phyloP scores from a whole-genome alignment of 2,797 vertebrate genomes.

The Ceryle rudis region DNA sequence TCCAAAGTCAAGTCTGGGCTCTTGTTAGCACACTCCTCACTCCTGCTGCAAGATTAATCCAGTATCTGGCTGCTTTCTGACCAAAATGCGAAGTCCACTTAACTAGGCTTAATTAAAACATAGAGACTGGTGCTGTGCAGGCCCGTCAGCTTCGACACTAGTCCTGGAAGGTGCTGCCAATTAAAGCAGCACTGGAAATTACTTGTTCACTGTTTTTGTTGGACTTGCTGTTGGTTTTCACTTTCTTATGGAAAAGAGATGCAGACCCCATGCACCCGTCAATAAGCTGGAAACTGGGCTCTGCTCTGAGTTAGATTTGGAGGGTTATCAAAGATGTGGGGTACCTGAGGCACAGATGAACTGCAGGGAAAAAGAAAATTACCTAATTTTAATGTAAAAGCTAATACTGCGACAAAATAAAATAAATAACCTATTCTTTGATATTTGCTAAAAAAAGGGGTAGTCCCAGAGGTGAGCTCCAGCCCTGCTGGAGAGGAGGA shows the following conservation, averaged over 20 bases:
- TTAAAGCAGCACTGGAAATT: neutral
- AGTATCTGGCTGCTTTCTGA: neutral
- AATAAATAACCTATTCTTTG: neutral
- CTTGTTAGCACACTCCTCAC: neutral
- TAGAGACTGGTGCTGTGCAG: neutral
- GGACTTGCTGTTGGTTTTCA: neutral
- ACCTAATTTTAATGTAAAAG: neutral
- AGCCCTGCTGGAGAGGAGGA: neutral
- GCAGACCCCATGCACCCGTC: accelerated
- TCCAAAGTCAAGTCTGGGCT: neutral
- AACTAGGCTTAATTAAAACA: neutral
- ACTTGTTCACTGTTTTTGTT: neutral
- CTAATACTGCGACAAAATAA: neutral
- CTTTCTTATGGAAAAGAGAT: neutral
- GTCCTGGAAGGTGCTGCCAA: neutral
- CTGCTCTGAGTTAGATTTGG: accelerated
- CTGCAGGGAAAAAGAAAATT: neutral
- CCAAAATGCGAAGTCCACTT: neutral
- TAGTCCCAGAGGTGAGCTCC: neutral
- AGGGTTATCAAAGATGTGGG: neutral
- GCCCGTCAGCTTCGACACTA: neutral
- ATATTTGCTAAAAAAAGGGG: neutral
- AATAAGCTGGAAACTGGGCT: neutral
- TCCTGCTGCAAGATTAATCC: accelerated
- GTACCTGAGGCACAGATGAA: neutral